These are phyloP conservation scores for Spizella passerina DNA, from an alignment of 2,797 vertebrate species.

Conservation along the genomic window DNA sequence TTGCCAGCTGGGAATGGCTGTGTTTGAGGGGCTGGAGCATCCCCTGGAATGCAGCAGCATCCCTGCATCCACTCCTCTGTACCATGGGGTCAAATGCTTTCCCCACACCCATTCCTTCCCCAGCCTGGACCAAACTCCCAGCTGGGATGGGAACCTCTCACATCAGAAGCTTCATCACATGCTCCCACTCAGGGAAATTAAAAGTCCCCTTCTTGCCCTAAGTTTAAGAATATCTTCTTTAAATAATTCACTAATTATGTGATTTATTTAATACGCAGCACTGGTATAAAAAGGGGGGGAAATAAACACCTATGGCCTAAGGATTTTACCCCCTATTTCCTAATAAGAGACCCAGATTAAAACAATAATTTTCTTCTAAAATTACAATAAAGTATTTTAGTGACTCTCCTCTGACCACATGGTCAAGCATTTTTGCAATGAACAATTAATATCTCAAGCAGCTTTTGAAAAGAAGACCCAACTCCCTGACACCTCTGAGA, in stretches of 20 bases:
- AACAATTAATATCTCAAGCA: background rate
- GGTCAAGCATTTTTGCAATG: background rate
- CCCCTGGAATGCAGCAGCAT: background rate
- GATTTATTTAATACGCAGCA: background rate
- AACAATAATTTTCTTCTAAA: background rate
- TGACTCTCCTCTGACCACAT: accelerated
- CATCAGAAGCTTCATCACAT: background rate
- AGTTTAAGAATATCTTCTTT: background rate
- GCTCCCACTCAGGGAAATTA: background rate
- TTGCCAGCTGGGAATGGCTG: background rate
- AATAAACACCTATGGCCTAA: accelerated
- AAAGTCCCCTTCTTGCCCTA: background rate
- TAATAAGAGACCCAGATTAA: background rate
- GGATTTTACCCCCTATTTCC: background rate
- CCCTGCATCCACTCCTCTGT: accelerated
- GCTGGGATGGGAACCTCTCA: background rate
- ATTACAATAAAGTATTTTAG: background rate
- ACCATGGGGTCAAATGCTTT: accelerated
- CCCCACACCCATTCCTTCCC: background rate
- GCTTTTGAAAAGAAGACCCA: background rate
- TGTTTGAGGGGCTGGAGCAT: background rate
- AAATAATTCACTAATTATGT: background rate
- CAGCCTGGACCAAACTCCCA: accelerated
- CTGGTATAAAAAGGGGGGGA: background rate
- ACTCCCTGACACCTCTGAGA: background rate